phyloP scores from a whole-genome alignment of 1,140 invertebrate species.

The Lasioglossum baleicum region DNA sequence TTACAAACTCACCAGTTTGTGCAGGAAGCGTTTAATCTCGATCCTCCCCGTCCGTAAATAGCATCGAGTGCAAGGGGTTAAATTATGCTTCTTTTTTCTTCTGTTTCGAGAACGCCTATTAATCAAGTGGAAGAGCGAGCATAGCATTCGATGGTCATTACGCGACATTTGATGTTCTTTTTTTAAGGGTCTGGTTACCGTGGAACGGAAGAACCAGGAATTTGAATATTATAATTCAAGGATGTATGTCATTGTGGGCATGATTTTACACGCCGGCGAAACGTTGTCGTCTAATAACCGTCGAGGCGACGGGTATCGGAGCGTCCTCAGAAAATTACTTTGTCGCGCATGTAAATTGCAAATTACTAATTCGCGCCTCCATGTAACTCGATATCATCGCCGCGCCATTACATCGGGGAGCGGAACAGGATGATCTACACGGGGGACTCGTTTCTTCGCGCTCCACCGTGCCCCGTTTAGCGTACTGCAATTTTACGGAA shows the following conservation, averaged over 20 bases:
- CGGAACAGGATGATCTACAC: constrained; percentile 11
- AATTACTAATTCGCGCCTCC: constrained; percentile 34
- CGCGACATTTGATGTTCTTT: background rate
- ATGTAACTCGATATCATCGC: constrained; percentile 27
- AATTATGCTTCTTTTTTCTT: too few species aligned
- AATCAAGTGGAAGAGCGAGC: too few species aligned
- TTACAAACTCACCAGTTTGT: too few species aligned
- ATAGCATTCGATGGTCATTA: background rate
- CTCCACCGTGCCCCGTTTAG: background rate
- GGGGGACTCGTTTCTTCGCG: background rate
- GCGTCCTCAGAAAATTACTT: constrained; percentile 12
- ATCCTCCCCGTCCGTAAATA: too few species aligned
- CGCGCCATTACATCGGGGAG: background rate
- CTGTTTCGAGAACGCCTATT: too few species aligned
- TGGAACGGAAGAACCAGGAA: background rate
- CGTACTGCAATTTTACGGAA: background rate
- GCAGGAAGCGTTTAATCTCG: too few species aligned
- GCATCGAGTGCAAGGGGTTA: too few species aligned
- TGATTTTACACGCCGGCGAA: background rate
- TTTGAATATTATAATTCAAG: background rate
- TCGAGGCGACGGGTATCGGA: background rate
- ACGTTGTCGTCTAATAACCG: background rate
- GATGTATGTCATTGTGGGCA: background rate
- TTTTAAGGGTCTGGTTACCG: too few species aligned
- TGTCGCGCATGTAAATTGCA: constrained; percentile 32